A percentile compares a stretch with the other conserved stretches of the same genome.
Conservation (phyloP, 2,797 vertebrate genomes). For the Vireo griseus region DNA sequence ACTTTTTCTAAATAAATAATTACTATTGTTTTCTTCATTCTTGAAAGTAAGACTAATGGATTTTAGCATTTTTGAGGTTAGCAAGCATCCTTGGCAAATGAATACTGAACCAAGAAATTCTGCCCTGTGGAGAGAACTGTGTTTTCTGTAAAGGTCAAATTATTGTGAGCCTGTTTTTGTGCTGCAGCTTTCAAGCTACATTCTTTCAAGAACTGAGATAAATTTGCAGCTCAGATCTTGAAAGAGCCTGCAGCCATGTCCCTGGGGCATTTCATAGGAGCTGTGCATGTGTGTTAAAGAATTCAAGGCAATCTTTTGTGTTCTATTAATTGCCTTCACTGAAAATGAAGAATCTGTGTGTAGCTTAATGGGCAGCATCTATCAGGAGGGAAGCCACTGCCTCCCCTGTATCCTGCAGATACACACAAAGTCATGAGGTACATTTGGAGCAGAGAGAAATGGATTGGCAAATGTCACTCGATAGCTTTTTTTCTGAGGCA, state of each 20-base stretch:
- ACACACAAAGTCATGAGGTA: background rate
- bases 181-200: background rate
- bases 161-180: background rate
- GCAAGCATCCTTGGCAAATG: background rate
- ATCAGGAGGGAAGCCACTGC: background rate
- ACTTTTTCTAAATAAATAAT: background rate
- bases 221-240: background rate
- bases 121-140: background rate
- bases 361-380: background rate
- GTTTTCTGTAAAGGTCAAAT: slow-evolving; percentile 42
- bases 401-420: background rate
- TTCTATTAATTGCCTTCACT: slow-evolving; percentile 34
- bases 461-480: background rate
- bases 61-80: slow-evolving; percentile 11
- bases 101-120: background rate
- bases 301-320: slow-evolving; percentile 35
- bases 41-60: background rate
- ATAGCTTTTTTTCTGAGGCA: background rate
- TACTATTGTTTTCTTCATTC: background rate
- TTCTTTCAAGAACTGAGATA: slow-evolving; percentile 16
- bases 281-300: background rate
- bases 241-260: background rate
- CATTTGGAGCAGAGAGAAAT: background rate
- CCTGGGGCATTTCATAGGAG: background rate
- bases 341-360: slow-evolving; percentile 2